Evolutionary conservation across 2,888 invertebrate species (phyloP).

Genomic region (Prionchulus punctatus): DNA sequence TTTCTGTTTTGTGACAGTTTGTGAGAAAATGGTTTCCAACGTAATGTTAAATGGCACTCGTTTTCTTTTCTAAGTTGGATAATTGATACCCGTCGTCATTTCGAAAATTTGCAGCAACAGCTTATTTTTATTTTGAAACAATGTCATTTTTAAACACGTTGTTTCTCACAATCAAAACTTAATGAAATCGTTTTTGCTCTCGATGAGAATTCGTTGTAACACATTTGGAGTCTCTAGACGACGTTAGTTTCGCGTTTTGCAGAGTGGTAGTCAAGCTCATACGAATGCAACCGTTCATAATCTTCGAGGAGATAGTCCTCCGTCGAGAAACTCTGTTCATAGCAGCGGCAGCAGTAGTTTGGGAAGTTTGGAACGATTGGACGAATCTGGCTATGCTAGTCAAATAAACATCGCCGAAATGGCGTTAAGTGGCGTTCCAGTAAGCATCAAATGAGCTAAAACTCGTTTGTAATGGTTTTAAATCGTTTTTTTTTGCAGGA

Average conservation of each 20-base stretch:
- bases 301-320: constrained; percentile 16
- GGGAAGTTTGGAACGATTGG: constrained; percentile 47
- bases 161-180: background rate
- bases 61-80: too few relatives aligned
- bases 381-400: constrained; percentile 34
- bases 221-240: background rate
- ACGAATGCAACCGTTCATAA: constrained; percentile 1
- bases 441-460: too few relatives aligned
- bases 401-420: constrained; percentile 36
- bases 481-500: constrained; percentile 49
- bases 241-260: constrained; percentile 5
- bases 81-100: too few relatives aligned
- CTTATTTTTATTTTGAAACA: too few relatives aligned
- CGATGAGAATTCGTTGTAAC: background rate
- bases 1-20: too few relatives aligned
- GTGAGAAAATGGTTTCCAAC: too few relatives aligned
- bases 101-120: too few relatives aligned
- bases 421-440: constrained; percentile 50
- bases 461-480: too few relatives aligned
- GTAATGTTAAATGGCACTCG: too few relatives aligned
- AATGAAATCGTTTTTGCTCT: background rate
- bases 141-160: background rate
- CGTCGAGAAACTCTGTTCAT: constrained; percentile 36
- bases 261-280: constrained; percentile 11
- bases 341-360: constrained; percentile 33